Evolutionary conservation across 2,888 invertebrate genomes (phyloP).

Genomic region (Drosophila nr. medialis): DNA sequence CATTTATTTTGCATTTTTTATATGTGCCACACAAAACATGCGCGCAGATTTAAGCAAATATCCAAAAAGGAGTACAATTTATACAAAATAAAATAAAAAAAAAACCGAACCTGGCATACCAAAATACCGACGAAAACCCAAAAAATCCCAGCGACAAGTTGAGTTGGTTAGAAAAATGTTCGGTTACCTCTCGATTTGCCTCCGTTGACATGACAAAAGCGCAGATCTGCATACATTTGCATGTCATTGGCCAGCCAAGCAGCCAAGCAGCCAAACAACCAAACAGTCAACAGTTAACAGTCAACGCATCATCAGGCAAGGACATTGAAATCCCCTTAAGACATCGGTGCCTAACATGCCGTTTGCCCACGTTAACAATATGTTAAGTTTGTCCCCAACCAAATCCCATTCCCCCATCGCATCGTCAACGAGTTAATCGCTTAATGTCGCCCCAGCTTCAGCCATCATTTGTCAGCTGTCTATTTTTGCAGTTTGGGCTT

Average conservation of each 20-base stretch:
- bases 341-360: conserved; percentile 64
- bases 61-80: conserved; percentile 61
- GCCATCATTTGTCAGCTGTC: conserved; percentile 79
- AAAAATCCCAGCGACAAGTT: conserved; percentile 56
- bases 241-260: conserved; percentile 71
- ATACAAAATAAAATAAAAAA: conserved; percentile 36
- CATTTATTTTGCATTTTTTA: conserved; percentile 81
- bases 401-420: neutral
- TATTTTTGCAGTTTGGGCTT: conserved; percentile 30
- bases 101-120: conserved; percentile 4
- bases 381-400: conserved; percentile 65
- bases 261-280: conserved; percentile 7
- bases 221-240: conserved; percentile 84
- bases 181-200: conserved; percentile 76
- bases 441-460: conserved; percentile 68
- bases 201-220: conserved; percentile 83
- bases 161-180: conserved; percentile 71
- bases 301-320: conserved; percentile 75
- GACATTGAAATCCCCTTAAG: conserved; percentile 79
- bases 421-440: conserved; percentile 77
- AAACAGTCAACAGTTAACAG: conserved; percentile 33
- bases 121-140: conserved; percentile 2
- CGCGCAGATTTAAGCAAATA: conserved; percentile 76
- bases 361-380: conserved; percentile 74
- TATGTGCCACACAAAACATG: conserved; percentile 70